Conservation (phyloP, 1,140 invertebrate genomes). For the Apis florea region DNA sequence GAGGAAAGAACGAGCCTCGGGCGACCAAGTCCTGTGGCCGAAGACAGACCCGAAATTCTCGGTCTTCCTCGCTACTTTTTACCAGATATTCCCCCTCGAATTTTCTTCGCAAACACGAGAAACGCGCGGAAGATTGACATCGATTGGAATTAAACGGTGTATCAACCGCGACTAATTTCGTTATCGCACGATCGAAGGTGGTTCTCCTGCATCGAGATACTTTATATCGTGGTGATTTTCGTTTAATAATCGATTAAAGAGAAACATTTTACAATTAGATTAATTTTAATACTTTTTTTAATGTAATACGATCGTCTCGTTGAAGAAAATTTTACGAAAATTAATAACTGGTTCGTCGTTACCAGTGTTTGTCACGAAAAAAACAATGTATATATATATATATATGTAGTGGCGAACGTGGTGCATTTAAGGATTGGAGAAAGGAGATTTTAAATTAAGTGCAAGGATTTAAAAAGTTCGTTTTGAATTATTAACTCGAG, state of each 20-base stretch:
- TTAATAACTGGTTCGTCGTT: no score
- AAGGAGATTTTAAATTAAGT: no score
- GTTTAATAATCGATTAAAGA: background rate
- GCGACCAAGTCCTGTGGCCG: conserved; percentile 45
- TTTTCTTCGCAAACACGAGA: conserved; percentile 8
- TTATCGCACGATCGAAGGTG: background rate
- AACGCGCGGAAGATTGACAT: background rate
- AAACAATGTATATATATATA: no score
- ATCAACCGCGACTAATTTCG: background rate
- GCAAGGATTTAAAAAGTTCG: no score
- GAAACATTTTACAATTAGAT: no score
- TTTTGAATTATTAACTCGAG: no score
- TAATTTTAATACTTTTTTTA: no score
- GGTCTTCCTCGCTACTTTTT: background rate
- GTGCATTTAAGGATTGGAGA: no score
- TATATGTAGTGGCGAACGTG: no score
- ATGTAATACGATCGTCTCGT: no score
- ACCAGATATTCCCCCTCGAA: background rate
- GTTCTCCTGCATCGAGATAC: background rate
- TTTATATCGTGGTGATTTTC: background rate
- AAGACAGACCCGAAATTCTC: conserved; percentile 49
- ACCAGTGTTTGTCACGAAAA: no score
- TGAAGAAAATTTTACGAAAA: no score
- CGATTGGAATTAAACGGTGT: conserved; percentile 15
- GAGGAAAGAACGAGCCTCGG: conserved; percentile 26